Percentiles rank a stretch among this genome's conserved stretches.
phyloP scores from a whole-genome alignment of 2,888 invertebrate species.

The Empis stercorea region DNA sequence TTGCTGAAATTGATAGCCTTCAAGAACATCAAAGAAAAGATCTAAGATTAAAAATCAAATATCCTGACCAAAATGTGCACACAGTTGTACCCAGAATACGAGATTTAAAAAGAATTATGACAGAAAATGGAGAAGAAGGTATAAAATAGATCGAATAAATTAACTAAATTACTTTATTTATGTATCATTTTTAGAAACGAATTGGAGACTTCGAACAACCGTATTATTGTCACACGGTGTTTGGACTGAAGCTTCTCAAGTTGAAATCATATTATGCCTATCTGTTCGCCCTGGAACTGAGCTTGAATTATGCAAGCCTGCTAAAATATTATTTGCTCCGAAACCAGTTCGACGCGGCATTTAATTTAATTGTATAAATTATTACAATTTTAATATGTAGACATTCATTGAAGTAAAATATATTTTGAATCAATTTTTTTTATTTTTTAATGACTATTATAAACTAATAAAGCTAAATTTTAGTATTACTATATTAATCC shows the following conservation, averaged over 20 bases:
- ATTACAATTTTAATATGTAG: too few relatives aligned
- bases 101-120: slow-evolving; percentile 56
- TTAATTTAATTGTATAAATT: slow-evolving; percentile 25
- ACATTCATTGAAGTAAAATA: too few relatives aligned
- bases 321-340: slow-evolving; percentile 75
- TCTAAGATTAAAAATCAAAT: slow-evolving; percentile 72
- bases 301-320: slow-evolving; percentile 73
- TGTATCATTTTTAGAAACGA: slow-evolving; percentile 19
- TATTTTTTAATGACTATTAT: too few relatives aligned
- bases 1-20: slow-evolving; percentile 74
- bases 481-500: too few relatives aligned
- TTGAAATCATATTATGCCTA: slow-evolving; percentile 73
- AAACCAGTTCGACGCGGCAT: slow-evolving; percentile 78
- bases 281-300: slow-evolving; percentile 52
- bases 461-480: too few relatives aligned
- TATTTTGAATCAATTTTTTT: too few relatives aligned
- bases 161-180: neutral
- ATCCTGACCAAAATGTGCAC: slow-evolving; percentile 84
- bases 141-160: slow-evolving; percentile 14
- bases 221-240: slow-evolving; percentile 75
- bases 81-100: slow-evolving; percentile 64
- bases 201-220: slow-evolving; percentile 61
- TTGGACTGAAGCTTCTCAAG: slow-evolving; percentile 84
- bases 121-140: slow-evolving; percentile 43
- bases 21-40: slow-evolving; percentile 54